These are phyloP conservation scores for Micromys minutus DNA, from an alignment of 2,113 vertebrate species.

Conservation along the genomic window DNA sequence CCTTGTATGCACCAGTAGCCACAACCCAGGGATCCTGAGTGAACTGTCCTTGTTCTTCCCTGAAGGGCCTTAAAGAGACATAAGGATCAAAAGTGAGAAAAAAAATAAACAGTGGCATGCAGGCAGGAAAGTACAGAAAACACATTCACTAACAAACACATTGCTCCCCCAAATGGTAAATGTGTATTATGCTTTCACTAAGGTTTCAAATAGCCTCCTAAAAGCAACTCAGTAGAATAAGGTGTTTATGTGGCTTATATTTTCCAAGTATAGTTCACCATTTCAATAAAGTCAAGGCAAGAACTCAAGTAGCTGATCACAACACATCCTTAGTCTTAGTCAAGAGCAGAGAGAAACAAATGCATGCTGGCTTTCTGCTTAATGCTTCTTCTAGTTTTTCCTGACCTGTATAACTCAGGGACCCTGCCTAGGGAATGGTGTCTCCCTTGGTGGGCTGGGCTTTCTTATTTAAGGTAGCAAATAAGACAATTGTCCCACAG, in stretches of 20 bases:
- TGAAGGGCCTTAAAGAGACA: background rate
- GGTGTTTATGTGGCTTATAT: background rate
- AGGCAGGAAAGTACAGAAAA: background rate
- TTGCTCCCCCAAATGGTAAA: background rate
- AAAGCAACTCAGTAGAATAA: background rate
- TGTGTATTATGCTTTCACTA: background rate
- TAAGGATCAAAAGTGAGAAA: background rate
- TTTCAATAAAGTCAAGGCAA: background rate
- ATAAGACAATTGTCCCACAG: background rate
- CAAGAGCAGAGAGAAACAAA: background rate
- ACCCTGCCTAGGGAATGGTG: background rate
- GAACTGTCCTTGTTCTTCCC: background rate
- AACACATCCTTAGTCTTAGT: background rate
- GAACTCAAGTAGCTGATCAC: background rate
- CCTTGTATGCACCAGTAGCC: background rate
- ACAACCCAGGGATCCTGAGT: background rate
- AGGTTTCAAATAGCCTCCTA: background rate
- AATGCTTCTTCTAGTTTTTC: background rate
- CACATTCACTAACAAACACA: background rate
- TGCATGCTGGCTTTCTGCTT: background rate
- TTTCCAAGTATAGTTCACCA: background rate
- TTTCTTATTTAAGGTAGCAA: too few species aligned
- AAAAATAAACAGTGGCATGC: background rate
- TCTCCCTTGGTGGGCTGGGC: too few species aligned
- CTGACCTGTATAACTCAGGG: background rate